Percentiles rank a stretch among this genome's conserved stretches.
Conservation (phyloP, 2,888 invertebrate genomes). For the Maniola hyperantus region DNA sequence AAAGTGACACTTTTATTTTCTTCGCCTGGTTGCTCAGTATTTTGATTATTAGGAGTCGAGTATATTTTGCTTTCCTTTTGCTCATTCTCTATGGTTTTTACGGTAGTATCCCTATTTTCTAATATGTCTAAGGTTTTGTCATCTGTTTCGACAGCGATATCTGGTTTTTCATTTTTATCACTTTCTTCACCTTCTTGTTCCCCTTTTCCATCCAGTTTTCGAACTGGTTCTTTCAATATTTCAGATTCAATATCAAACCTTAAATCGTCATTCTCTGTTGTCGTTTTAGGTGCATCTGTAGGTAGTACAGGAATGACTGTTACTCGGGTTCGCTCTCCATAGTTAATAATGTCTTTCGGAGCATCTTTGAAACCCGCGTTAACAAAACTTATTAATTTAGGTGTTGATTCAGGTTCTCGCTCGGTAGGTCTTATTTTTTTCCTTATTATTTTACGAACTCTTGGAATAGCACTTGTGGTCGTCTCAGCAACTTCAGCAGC, state of each 20-base stretch:
- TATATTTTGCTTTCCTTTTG: neutral
- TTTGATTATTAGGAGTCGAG: neutral
- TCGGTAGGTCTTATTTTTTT: constrained; percentile 64
- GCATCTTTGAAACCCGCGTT: constrained; percentile 50
- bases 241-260: constrained; percentile 43
- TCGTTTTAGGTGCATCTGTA: constrained; percentile 44
- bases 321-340: constrained; percentile 65
- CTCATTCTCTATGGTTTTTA: neutral
- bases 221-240: constrained; percentile 39
- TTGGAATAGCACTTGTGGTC: constrained; percentile 48
- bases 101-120: constrained; percentile 45
- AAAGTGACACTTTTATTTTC: constrained; percentile 12
- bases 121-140: constrained; percentile 55
- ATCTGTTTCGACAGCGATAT: constrained; percentile 52
- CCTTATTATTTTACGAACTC: constrained; percentile 69
- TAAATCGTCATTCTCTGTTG: constrained; percentile 48
- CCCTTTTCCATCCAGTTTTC: constrained; percentile 30
- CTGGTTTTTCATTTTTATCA: constrained; percentile 44
- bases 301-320: constrained; percentile 41
- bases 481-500: constrained; percentile 40
- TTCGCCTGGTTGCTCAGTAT: constrained; percentile 7
- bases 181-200: constrained; percentile 25
- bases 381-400: constrained; percentile 54
- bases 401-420: constrained; percentile 54
- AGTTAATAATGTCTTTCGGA: constrained; percentile 56